These are phyloP conservation scores for Tiliacea aurago DNA, from an alignment of 2,888 invertebrate genomes.

Conservation along the genomic window DNA sequence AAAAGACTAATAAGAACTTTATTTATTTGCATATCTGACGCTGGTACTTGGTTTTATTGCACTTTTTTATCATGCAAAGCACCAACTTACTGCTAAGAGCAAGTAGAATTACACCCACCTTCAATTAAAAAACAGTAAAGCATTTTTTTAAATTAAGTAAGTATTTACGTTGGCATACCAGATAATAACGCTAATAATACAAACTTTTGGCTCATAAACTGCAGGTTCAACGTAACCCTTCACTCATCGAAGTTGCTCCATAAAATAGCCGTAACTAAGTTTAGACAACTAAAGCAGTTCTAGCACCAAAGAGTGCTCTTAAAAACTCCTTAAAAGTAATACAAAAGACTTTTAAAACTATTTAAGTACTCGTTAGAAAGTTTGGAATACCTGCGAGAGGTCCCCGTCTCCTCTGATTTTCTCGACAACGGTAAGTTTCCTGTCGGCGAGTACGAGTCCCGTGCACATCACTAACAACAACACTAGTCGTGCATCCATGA, in stretches of 20 bases:
- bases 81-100: not conserved
- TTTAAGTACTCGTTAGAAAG: conserved; percentile 72
- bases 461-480: conserved; percentile 84
- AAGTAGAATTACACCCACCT: conserved; percentile 18
- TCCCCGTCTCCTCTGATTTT: conserved; percentile 92
- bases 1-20: conserved; percentile 28
- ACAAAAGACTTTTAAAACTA: conserved; percentile 56
- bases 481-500: conserved; percentile 83
- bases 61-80: conserved; percentile 12
- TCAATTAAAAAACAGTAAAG: conserved; percentile 6
- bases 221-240: conserved; percentile 30
- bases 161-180: not conserved
- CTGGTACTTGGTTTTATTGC: conserved; percentile 16
- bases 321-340: conserved; percentile 46
- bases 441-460: conserved; percentile 78
- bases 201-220: conserved; percentile 24
- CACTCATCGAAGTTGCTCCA: conserved; percentile 30
- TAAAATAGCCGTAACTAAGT: conserved; percentile 49
- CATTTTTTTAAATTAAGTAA: conserved; percentile 22
- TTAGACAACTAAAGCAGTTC: conserved; percentile 36
- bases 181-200: conserved; percentile 6
- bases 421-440: conserved; percentile 90
- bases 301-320: conserved; percentile 33
- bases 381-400: conserved; percentile 92
- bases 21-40: conserved; percentile 20